Conservation (phyloP, 2,113 vertebrate genomes). For the Antennarius striatus region DNA sequence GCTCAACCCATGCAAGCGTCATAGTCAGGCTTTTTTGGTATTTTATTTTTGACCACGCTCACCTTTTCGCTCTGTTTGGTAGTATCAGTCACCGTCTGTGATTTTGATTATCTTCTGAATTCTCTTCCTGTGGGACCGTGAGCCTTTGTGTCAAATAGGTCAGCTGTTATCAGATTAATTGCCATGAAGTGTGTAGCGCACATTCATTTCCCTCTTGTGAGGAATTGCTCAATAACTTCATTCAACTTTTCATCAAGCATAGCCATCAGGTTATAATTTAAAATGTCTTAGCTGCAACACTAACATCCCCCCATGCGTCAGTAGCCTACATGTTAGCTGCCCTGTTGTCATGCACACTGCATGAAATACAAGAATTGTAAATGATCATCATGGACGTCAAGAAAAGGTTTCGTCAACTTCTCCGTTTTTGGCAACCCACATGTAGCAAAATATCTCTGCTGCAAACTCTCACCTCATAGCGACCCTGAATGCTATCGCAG, state of each 20-base stretch:
- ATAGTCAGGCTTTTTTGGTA: neutral
- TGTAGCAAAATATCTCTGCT: no score
- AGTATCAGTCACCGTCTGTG: neutral
- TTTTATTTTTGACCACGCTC: neutral
- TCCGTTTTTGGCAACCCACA: no score
- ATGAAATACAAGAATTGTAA: neutral
- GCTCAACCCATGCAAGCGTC: slow-evolving; percentile 10
- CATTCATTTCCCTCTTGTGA: neutral
- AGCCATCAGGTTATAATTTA: no score
- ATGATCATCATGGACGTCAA: neutral
- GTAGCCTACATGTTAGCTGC: no score
- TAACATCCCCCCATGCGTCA: no score
- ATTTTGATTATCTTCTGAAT: neutral
- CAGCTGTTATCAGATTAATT: neutral
- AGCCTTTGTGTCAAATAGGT: neutral
- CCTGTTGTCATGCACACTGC: neutral
- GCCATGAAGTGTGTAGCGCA: neutral
- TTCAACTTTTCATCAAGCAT: neutral
- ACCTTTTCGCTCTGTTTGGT: neutral
- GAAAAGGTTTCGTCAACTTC: neutral
- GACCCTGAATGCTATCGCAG: no score
- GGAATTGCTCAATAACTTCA: neutral
- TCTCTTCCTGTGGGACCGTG: neutral
- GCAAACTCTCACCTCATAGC: neutral
- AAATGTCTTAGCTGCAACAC: no score